Conservation (phyloP, 2,113 vertebrate species). For the Leptodactylus fuscus region DNA sequence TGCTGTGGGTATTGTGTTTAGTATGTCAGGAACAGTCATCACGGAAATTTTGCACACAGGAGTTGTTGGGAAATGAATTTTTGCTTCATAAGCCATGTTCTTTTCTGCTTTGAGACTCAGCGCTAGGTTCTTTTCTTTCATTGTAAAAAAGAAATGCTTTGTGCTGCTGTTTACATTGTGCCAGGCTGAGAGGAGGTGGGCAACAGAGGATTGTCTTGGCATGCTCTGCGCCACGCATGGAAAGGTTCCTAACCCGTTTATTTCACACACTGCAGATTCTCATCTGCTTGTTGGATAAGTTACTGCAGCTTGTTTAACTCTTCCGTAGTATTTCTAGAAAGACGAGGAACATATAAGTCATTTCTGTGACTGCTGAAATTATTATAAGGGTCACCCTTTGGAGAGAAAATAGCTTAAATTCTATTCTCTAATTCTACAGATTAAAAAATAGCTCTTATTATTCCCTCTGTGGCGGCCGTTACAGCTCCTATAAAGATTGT, state of each 20-base stretch:
- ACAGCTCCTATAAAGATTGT: too few relatives aligned
- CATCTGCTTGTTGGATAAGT: slow-evolving; percentile 3
- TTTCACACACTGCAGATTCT: slow-evolving; percentile 29
- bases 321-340: not conserved
- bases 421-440: too few relatives aligned
- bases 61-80: slow-evolving; percentile 41
- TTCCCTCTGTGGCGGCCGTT: too few relatives aligned
- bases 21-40: not conserved
- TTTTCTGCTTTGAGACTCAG: slow-evolving; percentile 29
- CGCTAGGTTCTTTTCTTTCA: slow-evolving; percentile 8
- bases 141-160: slow-evolving; percentile 18
- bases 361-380: too few relatives aligned
- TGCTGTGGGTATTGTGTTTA: slow-evolving; percentile 3
- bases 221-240: slow-evolving; percentile 16
- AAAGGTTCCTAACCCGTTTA: slow-evolving; percentile 29
- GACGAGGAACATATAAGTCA: too few relatives aligned
- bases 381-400: too few relatives aligned
- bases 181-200: slow-evolving; percentile 29
- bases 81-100: slow-evolving; percentile 32
- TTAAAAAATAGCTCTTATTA: too few relatives aligned
- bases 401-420: too few relatives aligned
- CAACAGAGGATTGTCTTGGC: slow-evolving; percentile 46
- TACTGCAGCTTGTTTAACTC: slow-evolving; percentile 34
- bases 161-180: slow-evolving; percentile 22
- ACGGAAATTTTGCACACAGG: not conserved